Evolutionary conservation across 2,888 invertebrate species (phyloP), one percentile per base, ranked within the genome.

Genomic region (Acanthosepion pharaonis): DNA sequence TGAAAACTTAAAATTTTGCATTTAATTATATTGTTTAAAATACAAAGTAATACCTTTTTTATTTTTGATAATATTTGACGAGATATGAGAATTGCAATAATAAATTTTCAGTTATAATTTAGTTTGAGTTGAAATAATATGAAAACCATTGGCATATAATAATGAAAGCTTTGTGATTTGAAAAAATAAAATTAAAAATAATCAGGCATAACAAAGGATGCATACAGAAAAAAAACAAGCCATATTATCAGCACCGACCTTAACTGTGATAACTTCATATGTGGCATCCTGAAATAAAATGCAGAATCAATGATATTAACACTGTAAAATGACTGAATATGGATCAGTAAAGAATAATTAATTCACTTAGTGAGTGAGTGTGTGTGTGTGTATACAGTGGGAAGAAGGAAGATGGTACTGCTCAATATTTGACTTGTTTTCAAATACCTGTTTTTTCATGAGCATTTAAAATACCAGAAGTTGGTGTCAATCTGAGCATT

Each of bases 241-340:
- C 91, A 64, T 92, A 64, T 33, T 33, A 23, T 49, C 49, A 96
- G 28, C 53, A 93, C 96, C 93, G 95, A 96, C 96, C 96, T 96
- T 96, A 92, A 96, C 95, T 49, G 96, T 96, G 49, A 96, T 96
- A 59, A 96, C 96, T 96, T 96, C 96, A 95, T 96, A 96, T 48
- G 95, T 94, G 91, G 95, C 94, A 48, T 96, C 96, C 96, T 96
- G 49, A 94, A 95, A 95, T 64, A 92, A 48, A 94, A 94, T 6
- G 48, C 11, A 78, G 11, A 78, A 18, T n/a, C 9, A 78, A 78
- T 78, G 78, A n/a, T 15, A n/a, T n/a, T 11, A 78, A 15, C 9
- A 15, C 5, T n/a, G 15, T 6, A n/a, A 78, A 78, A n/a, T 11
- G 11, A 78, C n/a, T 78, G n/a, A n/a, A 78, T 11, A 78, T 11